Percentiles rank a stretch among this genome's conserved stretches.
These are phyloP conservation scores for Vesta saturnalis DNA, from an alignment of 2,888 invertebrate genomes.

Conservation along the genomic window DNA sequence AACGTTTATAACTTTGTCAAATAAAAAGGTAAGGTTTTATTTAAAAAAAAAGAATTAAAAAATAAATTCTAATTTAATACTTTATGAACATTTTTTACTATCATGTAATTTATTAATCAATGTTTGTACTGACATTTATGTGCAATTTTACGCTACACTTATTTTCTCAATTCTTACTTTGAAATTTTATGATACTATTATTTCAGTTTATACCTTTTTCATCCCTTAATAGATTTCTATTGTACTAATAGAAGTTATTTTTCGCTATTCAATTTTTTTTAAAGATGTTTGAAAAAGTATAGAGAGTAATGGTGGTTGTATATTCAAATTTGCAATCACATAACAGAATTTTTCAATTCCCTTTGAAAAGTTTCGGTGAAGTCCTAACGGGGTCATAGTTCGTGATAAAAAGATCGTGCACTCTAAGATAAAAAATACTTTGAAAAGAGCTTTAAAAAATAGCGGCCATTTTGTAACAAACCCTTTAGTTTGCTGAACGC, in stretches of 20 bases:
- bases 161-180: neutral
- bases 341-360: no score
- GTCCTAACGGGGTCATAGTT: neutral
- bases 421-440: neutral
- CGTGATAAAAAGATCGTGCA: neutral
- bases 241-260: no score
- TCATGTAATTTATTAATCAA: neutral
- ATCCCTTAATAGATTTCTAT: neutral
- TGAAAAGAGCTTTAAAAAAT: slow-evolving; percentile 25
- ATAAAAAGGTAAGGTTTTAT: no score
- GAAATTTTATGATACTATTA: neutral
- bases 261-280: no score
- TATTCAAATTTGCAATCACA: neutral
- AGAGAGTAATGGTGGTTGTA: no score
- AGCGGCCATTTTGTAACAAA: slow-evolving; percentile 38
- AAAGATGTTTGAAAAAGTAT: no score
- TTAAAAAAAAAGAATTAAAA: no score
- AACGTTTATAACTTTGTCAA: no score
- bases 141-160: slow-evolving; percentile 1
- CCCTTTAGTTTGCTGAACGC: slow-evolving; percentile 40
- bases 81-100: neutral
- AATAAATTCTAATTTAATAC: neutral
- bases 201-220: neutral
- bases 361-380: no score
- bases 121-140: neutral